These are phyloP conservation scores for Pogonocichla stellata DNA, from an alignment of 2,113 vertebrate species.

Conservation along the genomic window DNA sequence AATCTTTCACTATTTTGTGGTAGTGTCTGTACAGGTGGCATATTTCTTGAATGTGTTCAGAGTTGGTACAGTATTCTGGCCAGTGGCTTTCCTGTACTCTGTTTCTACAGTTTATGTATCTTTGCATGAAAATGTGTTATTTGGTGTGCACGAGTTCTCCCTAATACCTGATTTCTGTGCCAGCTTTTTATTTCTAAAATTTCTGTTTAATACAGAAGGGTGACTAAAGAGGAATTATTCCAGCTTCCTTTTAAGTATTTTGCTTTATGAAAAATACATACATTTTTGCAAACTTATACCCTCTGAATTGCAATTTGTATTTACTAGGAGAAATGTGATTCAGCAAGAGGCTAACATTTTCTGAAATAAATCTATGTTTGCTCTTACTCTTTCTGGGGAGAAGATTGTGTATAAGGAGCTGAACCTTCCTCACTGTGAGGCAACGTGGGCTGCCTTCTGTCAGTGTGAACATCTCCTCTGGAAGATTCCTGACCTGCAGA, in stretches of 20 bases:
- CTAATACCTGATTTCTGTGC: not conserved
- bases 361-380: not conserved
- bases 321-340: not conserved
- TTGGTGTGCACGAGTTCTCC: not conserved
- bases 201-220: not conserved
- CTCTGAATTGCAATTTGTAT: not conserved
- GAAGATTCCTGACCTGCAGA: conserved; percentile 72
- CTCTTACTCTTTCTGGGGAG: conserved; percentile 15
- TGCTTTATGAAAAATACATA: not conserved
- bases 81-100: not conserved
- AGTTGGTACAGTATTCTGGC: not conserved
- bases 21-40: not conserved
- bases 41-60: not conserved
- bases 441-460: conserved; percentile 65
- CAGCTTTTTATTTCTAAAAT: not conserved
- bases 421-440: conserved; percentile 75
- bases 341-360: not conserved
- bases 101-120: not conserved
- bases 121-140: not conserved
- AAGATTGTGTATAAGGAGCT: conserved; percentile 77
- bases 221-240: not conserved
- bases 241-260: not conserved
- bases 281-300: not conserved
- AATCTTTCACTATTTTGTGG: not conserved
- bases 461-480: conserved; percentile 67